Evolutionary conservation across 1,140 invertebrate genomes (phyloP), one percentile per base, ranked within the genome.

Genomic region (Ridgeia piscesae): DNA sequence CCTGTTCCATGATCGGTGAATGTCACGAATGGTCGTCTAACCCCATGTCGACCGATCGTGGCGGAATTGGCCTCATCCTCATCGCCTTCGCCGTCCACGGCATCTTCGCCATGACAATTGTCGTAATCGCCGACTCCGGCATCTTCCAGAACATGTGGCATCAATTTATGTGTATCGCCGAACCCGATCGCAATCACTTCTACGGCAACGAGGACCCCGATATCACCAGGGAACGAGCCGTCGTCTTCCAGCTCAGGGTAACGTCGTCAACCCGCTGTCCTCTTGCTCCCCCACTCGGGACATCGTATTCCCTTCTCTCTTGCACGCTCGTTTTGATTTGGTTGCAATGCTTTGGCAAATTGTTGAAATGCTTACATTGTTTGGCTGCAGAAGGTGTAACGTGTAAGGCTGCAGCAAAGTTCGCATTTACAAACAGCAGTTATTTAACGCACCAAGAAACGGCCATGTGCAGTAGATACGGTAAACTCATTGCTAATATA

Each of bases 11-110:
- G 27, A 1, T 4, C 2, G 58, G 27, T 4, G 58, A 0, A 0
- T 77, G 58, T 77, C 2, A 77, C 58, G 58, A 21, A 21, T 77
- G 14, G 17, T 27, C 58, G 27, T 77, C 58, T 77, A 77, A 77
- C 27, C 58, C 58, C 6, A 9, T 77, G 58, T 9, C 58, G 58
- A 77, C 27, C 58, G 33, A 95, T 96, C 48, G 2, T 9, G 58
- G 58, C 58, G 97, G 97, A 0, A 94, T 97, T 91, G 97, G 97
- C 9, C 95, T 96, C 91, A 96, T 97, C 93, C 93, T 97, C 6
- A 35, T 96, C 6, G 96, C 95, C 92, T 95, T 97, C 94, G 93
- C 94, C n/a, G 93, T 96, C 17, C 96, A 97, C 93, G 96, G 97
- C 14, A 92, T 96, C 35, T 88, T 97, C 0, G 97, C 96, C 93